Conservation (phyloP, 2,113 vertebrate species). For the Triplophysa dalaica region DNA sequence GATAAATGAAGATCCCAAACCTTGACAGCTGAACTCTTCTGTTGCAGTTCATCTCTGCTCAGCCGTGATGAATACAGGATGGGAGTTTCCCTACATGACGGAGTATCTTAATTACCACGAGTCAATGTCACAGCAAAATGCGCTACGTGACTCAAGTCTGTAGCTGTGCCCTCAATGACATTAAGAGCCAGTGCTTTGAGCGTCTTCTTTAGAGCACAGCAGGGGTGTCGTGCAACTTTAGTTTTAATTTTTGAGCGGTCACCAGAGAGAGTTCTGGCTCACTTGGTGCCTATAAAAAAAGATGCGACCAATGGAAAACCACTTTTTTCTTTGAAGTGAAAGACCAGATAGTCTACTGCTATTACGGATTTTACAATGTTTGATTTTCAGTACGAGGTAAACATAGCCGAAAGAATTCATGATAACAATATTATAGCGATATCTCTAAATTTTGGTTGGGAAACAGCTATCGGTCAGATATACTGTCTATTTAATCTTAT, state of each 20-base stretch:
- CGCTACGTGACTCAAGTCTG: slow-evolving; percentile 49
- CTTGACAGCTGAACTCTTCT: slow-evolving; percentile 37
- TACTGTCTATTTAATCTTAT: too few relatives aligned
- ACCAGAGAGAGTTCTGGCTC: background rate
- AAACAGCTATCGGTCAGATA: too few relatives aligned
- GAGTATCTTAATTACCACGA: slow-evolving; percentile 25
- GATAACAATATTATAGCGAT: too few relatives aligned
- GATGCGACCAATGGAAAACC: too few relatives aligned
- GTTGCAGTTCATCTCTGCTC: slow-evolving; percentile 30
- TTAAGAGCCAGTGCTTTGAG: background rate
- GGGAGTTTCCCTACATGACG: slow-evolving; percentile 32
- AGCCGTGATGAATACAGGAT: slow-evolving; percentile 27
- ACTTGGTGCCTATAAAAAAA: background rate
- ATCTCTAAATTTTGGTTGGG: too few relatives aligned
- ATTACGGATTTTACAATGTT: too few relatives aligned
- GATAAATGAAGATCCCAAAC: slow-evolving; percentile 35
- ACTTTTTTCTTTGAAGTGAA: too few relatives aligned
- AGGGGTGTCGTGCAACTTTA: background rate
- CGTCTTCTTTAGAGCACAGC: slow-evolving; percentile 14
- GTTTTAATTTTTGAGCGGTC: background rate
- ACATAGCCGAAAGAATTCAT: too few relatives aligned
- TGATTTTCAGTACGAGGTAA: too few relatives aligned
- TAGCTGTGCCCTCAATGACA: slow-evolving; percentile 47
- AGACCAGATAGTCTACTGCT: too few relatives aligned
- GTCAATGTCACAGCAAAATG: slow-evolving; percentile 1